A percentile compares a stretch with the other conserved stretches of the same genome.
phyloP scores from a whole-genome alignment of 2,113 vertebrate species.

The Solea senegalensis region DNA sequence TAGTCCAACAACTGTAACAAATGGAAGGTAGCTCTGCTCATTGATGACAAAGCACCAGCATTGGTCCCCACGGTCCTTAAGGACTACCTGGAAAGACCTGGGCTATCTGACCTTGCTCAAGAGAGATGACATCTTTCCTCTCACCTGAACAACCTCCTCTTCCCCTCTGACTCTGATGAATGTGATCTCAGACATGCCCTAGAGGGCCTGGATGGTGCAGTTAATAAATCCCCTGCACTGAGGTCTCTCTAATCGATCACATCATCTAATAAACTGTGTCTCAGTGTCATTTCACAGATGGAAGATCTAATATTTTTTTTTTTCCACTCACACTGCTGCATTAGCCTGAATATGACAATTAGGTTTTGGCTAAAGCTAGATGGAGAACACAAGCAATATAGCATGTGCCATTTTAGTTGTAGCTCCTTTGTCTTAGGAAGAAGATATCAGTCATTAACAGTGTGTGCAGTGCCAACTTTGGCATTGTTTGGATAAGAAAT shows the following conservation, averaged over 20 bases:
- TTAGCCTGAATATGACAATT: no score
- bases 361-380: no score
- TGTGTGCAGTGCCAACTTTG: no score
- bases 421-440: no score
- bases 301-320: no score
- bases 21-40: background rate
- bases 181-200: background rate
- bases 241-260: background rate
- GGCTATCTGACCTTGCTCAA: conserved; percentile 25
- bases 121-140: conserved; percentile 40
- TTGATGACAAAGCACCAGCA: conserved; percentile 18
- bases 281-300: no score
- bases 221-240: background rate
- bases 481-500: no score
- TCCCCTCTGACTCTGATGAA: conserved; percentile 6
- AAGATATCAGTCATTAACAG: no score
- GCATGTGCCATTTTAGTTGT: no score
- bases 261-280: background rate
- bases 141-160: background rate
- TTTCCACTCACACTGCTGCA: background rate
- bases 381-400: no score
- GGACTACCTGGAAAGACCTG: conserved; percentile 50
- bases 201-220: conserved; percentile 1
- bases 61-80: conserved; percentile 42
- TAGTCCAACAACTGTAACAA: no score